Base-by-base conservation (phyloP, 2,797 vertebrate species). In the Chelidonichthys spinosus region DNA sequence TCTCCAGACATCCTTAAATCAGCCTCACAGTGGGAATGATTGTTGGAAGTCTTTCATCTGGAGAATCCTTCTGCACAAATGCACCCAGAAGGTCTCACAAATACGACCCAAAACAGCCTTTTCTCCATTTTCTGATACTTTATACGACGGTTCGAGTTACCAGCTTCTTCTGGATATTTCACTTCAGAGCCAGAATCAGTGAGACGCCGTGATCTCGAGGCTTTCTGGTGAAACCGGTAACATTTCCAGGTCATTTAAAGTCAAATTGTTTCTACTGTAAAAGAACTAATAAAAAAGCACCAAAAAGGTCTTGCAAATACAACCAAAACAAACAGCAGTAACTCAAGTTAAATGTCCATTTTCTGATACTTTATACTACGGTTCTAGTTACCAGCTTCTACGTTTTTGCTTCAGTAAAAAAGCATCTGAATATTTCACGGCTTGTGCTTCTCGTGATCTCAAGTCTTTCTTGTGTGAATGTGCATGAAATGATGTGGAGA, bases 1-100 rank as follows among this genome's bases (percentile, higher is more conserved):
- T 67, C 78, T 82, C 69, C 78, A 86, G 76, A 82, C 82, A 53
- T 67, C 74, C 74, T 79, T 73, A 49, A 81, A 84, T 82, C 63
- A 66, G 76, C n/a, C 77, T 82, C 77, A 58, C 67, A 72, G 64
- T 69, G 49, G 76, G 70, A 46, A 49, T 53, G 70, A 70, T 59
- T 74, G 66, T 43, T 66, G 46, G 25, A 40, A 73, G 59, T n/a
- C 55, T 76, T 74, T 83, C 66, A 70, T 64, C 62, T 59, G 72
- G 53, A 55, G 74, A 49, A 69, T 77, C 60, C 47, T 69, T 71
- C 69, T 52, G 71, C 78, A n/a, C 54, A 11, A 53, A 60, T 53
- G 15, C 46, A 63, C 53, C 13, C 13, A 49, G 11, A 33, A 35
- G 39, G 44, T 11, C 32, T 25, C 14, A 4, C 11, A 15, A 52